Evolutionary conservation across 2,797 vertebrate genomes (phyloP), one percentile per base, ranked within the genome.

Genomic region (Cryptoprocta ferox): DNA sequence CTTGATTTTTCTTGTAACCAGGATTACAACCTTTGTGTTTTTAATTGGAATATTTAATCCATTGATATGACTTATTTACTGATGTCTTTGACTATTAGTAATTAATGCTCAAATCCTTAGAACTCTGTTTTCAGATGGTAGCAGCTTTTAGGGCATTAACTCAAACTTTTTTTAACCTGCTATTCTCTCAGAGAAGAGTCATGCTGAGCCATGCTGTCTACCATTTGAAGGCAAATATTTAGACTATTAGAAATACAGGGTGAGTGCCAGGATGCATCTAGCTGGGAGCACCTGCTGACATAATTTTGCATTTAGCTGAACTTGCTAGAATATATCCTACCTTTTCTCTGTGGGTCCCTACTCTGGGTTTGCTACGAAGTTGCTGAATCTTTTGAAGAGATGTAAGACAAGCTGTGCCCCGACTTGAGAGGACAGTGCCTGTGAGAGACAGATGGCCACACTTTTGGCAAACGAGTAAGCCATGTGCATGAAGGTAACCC

Each of bases 281-380:
- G n/a, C 53, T 21, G 71, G 82, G 70, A 91, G 75, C 56, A 16
- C 91, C 90, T 93, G 92, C 66, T 85, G 94, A 83, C 66, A 37
- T 50, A n/a, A 35, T 66, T 96, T 93, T 73, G 93, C 76, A 61
- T 88, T 94, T 78, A 63, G 83, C 89, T 90, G 91, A 96, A 59
- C 53, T 82, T 94, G 87, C 80, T 89, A 10, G 28, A 89, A 50
- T 39, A 50, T 39, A 63, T 21, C 35, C 50, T 94, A 65, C 39
- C 75, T 63, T 89, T 89, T 73, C 75, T 90, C 91, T 80, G 83
- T 35, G 82, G 84, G 63, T 1, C 14, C 14, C 50, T 76, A 2
- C 42, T 76, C 18, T 35, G 45, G 80, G 45, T 75, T 82, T 56
- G 26, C 61, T 26, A 14, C 21, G 42, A 79, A 89, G 75, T 19